A percentile compares a stretch with the other conserved stretches of the same genome.
Conservation (phyloP, 2,113 vertebrate genomes). For the Pangasianodon gigas region DNA sequence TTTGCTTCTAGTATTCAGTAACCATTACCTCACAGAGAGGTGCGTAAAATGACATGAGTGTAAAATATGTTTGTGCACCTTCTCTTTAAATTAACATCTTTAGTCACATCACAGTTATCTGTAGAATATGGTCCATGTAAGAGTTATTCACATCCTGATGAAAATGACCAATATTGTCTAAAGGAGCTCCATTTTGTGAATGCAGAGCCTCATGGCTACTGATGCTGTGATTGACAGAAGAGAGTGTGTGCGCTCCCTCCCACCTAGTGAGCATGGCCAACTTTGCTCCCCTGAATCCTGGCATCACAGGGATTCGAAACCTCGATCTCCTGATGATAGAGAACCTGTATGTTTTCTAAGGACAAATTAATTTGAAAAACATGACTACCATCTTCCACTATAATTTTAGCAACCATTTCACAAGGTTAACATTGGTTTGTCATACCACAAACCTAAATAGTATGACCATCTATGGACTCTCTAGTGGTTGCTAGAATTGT, state of each 20-base stretch:
- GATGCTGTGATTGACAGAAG: neutral
- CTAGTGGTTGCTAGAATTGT: neutral
- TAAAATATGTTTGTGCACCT: neutral
- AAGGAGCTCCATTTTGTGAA: neutral
- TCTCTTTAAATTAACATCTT: neutral
- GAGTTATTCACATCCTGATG: neutral
- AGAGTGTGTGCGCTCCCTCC: neutral
- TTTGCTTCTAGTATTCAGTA: neutral
- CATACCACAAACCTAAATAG: neutral
- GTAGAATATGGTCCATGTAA: neutral
- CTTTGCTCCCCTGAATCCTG: too few species aligned
- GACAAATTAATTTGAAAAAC: neutral
- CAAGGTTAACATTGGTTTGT: neutral
- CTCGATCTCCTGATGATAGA: neutral
- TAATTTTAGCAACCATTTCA: neutral
- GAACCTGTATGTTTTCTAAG: neutral
- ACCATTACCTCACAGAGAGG: neutral
- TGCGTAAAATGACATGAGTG: neutral
- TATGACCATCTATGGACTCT: neutral
- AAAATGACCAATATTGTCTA: neutral
- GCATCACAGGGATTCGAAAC: neutral
- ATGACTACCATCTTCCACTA: neutral
- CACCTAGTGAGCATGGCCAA: neutral
- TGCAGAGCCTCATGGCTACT: neutral
- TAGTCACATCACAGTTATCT: neutral